Evolutionary conservation across 2,888 invertebrate genomes (phyloP).

Genomic region (Hirtodrosophila alboralis): DNA sequence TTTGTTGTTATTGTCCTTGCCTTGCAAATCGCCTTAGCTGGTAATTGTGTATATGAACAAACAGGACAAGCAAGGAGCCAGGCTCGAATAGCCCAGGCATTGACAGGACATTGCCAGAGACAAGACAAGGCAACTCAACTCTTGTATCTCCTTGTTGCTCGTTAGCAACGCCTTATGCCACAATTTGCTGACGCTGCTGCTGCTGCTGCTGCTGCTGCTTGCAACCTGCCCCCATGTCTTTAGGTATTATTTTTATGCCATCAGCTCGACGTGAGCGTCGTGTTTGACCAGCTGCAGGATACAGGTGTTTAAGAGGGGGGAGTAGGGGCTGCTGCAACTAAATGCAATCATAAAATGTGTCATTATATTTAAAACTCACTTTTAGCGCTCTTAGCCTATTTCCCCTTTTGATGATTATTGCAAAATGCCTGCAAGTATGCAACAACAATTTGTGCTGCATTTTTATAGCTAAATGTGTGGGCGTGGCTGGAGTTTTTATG

Average conservation of each 20-base stretch:
- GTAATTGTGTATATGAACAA: slow-evolving; percentile 77
- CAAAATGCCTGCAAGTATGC: slow-evolving; percentile 51
- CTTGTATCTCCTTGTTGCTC: slow-evolving; percentile 29
- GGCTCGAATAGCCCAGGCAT: slow-evolving; percentile 32
- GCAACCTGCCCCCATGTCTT: neutral
- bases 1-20: slow-evolving; percentile 40
- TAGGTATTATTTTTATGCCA: slow-evolving; percentile 51
- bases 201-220: neutral
- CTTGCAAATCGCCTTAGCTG: slow-evolving; percentile 75
- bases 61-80: slow-evolving; percentile 40
- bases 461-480: slow-evolving; percentile 17
- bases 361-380: slow-evolving; percentile 66
- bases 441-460: slow-evolving; percentile 23
- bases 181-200: slow-evolving; percentile 70
- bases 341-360: slow-evolving; percentile 78
- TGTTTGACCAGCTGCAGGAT: slow-evolving; percentile 69
- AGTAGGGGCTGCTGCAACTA: slow-evolving; percentile 22
- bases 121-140: slow-evolving; percentile 6
- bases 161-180: slow-evolving; percentile 57
- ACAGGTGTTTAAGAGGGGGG: slow-evolving; percentile 2
- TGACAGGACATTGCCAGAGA: slow-evolving; percentile 24
- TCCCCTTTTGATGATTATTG: slow-evolving; percentile 45
- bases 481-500: neutral
- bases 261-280: slow-evolving; percentile 55
- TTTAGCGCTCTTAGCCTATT: slow-evolving; percentile 16